Percentiles rank a stretch among this genome's conserved stretches.
Conservation (phyloP, 2,797 vertebrate species). For the Pangasius krempfi region DNA sequence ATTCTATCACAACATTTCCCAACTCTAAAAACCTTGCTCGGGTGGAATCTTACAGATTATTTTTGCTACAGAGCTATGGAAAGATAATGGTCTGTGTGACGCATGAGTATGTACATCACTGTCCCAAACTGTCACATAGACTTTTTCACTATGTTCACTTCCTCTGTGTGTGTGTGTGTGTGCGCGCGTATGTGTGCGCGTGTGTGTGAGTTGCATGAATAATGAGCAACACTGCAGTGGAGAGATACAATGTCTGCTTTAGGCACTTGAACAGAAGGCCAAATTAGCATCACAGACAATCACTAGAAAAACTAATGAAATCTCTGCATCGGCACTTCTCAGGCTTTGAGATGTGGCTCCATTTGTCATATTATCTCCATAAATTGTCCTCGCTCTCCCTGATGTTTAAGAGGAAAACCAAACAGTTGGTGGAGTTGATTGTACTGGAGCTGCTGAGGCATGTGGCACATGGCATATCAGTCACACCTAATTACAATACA, state of each 20-base stretch:
- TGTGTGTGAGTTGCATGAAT: background rate
- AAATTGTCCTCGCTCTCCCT: conserved; percentile 8
- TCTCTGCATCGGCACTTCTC: conserved; percentile 17
- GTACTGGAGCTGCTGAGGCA: conserved; percentile 13
- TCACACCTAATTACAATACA: conserved; percentile 21
- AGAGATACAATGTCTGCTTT: conserved; percentile 34
- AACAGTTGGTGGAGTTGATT: conserved; percentile 31
- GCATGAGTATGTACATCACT: background rate
- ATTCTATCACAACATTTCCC: background rate
- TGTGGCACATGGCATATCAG: conserved; percentile 10
- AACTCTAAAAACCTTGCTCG: background rate
- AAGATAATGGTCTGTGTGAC: conserved; percentile 43
- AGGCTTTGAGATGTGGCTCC: background rate
- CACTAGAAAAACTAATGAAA: conserved; percentile 27
- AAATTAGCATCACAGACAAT: conserved; percentile 42
- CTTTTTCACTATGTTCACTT: background rate
- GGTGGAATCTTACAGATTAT: background rate
- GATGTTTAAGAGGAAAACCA: conserved; percentile 19
- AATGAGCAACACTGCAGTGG: conserved; percentile 26
- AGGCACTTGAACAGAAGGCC: conserved; percentile 27
- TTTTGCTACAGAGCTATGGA: background rate
- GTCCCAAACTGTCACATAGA: conserved; percentile 19
- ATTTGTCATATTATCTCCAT: conserved; percentile 33
- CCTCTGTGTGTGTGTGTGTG: background rate
- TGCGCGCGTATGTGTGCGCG: too few species aligned